phyloP scores from a whole-genome alignment of 2,888 invertebrate genomes.

The Phrixothrix hirtus region DNA sequence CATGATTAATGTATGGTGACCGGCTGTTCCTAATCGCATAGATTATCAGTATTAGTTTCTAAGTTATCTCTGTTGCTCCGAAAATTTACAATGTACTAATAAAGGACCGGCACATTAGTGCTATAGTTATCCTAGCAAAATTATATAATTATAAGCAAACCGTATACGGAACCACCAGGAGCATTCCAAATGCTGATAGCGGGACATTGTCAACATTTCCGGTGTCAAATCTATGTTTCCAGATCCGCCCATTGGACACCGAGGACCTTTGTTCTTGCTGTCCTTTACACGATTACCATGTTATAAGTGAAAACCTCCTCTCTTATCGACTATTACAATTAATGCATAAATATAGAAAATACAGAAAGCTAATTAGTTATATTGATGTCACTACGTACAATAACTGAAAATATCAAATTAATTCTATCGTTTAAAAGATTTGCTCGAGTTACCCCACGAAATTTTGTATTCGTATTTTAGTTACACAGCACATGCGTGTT shows the following conservation, averaged over 20 bases:
- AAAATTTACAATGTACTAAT: not conserved
- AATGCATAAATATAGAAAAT: too few relatives aligned
- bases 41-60: constrained; percentile 38
- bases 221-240: constrained; percentile 49
- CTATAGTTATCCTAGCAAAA: constrained; percentile 12
- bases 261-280: constrained; percentile 43
- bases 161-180: constrained; percentile 23
- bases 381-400: too few relatives aligned
- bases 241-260: constrained; percentile 38
- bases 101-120: constrained; percentile 11
- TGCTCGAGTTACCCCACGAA: too few relatives aligned
- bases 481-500: too few relatives aligned
- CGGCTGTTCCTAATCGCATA: constrained; percentile 40
- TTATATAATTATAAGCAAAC: constrained; percentile 22
- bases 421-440: too few relatives aligned
- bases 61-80: constrained; percentile 20
- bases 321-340: too few relatives aligned
- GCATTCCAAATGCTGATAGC: constrained; percentile 39
- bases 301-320: not conserved
- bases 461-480: too few relatives aligned
- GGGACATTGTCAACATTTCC: constrained; percentile 50
- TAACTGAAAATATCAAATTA: too few relatives aligned
- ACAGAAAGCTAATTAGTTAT: too few relatives aligned
- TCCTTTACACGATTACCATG: constrained; percentile 1
- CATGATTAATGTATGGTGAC: constrained; percentile 50